Base-by-base conservation (phyloP, 2,797 vertebrate genomes). In the Chanos chanos region DNA sequence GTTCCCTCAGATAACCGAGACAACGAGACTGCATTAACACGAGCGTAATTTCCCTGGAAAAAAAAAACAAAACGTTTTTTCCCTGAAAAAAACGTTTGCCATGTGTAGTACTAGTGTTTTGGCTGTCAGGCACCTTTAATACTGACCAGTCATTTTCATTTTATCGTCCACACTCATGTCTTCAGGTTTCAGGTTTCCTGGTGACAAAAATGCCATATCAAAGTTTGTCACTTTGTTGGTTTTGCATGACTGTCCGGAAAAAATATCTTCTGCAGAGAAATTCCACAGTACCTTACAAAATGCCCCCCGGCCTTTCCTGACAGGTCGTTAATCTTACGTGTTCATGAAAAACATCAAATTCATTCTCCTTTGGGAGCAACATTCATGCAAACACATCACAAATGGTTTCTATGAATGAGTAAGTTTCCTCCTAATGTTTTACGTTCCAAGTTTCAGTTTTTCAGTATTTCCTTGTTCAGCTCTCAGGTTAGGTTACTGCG, bases 331-430 rank as follows among this genome's bases (percentile, higher is more conserved):
- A n/a, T n/a, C n/a, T n/a, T n/a, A n/a, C n/a, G n/a, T n/a, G n/a
- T n/a, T n/a, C n/a, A n/a, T n/a, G n/a, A 12, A 21, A 36, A 54
- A 9, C 22, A 55, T 25, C 18, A 5, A n/a, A 47, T 21, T 15
- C 43, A 48, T 55, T 64, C 25, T 39, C 33, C 49, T 33, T 25
- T 22, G 10, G 50, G 56, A 61, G 58, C 48, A 27, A 43, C 37
- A 24, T 51, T n/a, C 40, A 61, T 58, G 58, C 60, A 53, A 62
- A 41, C 27, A 57, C 53, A 57, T 57, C 37, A 57, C 18, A 50
- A 45, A 16, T n/a, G n/a, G n/a, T n/a, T n/a, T n/a, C n/a, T n/a
- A n/a, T n/a, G 34, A 43, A 27, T 13, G 53, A 57, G 57, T 19
- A 27, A 12, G 34, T 45, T 57, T 53, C 45, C 62, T 50, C 10